Conservation (phyloP, 2,888 invertebrate genomes). For the Chironomus tentans region DNA sequence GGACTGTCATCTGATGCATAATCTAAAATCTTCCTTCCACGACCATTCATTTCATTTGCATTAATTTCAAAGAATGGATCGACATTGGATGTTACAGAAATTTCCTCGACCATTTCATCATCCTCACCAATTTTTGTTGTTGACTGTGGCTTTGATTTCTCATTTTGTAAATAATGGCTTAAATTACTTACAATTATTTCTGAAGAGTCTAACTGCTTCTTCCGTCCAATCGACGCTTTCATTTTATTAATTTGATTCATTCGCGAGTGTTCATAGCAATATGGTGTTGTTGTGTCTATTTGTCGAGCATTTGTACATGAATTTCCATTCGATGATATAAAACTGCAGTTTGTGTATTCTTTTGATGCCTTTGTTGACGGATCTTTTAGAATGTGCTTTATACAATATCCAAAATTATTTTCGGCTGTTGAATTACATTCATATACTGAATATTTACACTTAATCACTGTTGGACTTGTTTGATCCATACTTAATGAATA, state of each 20-base stretch:
- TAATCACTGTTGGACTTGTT: background rate
- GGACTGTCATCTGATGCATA: slow-evolving; percentile 58
- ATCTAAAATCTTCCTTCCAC: slow-evolving; percentile 52
- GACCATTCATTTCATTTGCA: slow-evolving; percentile 45
- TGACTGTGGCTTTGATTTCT: slow-evolving; percentile 31
- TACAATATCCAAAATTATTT: slow-evolving; percentile 67
- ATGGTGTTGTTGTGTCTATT: slow-evolving; percentile 52
- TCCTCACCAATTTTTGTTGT: slow-evolving; percentile 35
- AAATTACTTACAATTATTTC: slow-evolving; percentile 56
- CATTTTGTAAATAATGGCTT: slow-evolving; percentile 51
- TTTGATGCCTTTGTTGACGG: slow-evolving; percentile 54
- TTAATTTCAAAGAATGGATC: slow-evolving; percentile 56
- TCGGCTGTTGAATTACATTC: slow-evolving; percentile 59
- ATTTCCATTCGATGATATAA: slow-evolving; percentile 56
- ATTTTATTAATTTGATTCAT: slow-evolving; percentile 55
- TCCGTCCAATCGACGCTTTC: slow-evolving; percentile 48
- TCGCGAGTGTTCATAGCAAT: slow-evolving; percentile 61
- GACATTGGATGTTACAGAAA: slow-evolving; percentile 45
- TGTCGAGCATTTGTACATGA: slow-evolving; percentile 59
- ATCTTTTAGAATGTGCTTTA: slow-evolving; percentile 75
- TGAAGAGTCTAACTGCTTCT: slow-evolving; percentile 54
- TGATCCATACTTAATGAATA: background rate
- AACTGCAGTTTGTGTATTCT: slow-evolving; percentile 65
- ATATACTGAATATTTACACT: slow-evolving; percentile 47
- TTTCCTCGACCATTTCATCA: slow-evolving; percentile 43